Evolutionary conservation across 2,888 invertebrate genomes (phyloP).

Genomic region (Apotomis betuletana): DNA sequence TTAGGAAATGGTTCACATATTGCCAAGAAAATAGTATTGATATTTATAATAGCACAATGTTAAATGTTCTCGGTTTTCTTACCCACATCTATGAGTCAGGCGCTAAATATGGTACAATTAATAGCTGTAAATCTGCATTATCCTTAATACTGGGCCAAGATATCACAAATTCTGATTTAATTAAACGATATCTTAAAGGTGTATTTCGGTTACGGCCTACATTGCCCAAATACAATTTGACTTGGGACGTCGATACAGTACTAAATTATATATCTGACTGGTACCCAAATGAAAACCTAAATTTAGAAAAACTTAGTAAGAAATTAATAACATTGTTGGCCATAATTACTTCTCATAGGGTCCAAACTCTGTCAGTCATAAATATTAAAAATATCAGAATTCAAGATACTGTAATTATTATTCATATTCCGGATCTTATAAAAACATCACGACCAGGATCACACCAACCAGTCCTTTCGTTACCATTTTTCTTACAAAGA

Average conservation of each 20-base stretch:
- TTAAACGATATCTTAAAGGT: slow-evolving; percentile 35
- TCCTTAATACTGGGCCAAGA: slow-evolving; percentile 8
- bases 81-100: slow-evolving; percentile 20
- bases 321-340: slow-evolving; percentile 3
- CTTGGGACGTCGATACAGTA: slow-evolving; percentile 32
- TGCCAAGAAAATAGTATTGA: slow-evolving; percentile 10
- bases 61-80: slow-evolving; percentile 22
- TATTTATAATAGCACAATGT: slow-evolving; percentile 3
- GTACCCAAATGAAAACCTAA: slow-evolving; percentile 22
- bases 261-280: slow-evolving; percentile 17
- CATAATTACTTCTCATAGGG: slow-evolving; percentile 1
- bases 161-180: slow-evolving; percentile 9
- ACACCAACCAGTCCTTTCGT: slow-evolving; percentile 14
- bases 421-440: slow-evolving; percentile 32
- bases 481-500: slow-evolving; percentile 11
- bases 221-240: slow-evolving; percentile 29
- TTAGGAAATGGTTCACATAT: slow-evolving; percentile 41
- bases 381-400: slow-evolving; percentile 22
- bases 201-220: slow-evolving; percentile 26
- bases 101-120: slow-evolving; percentile 31
- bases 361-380: slow-evolving; percentile 27
- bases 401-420: not conserved
- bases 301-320: slow-evolving; percentile 22
- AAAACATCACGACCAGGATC: slow-evolving; percentile 26
- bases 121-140: slow-evolving; percentile 33